Evolutionary conservation across 2,113 vertebrate genomes (phyloP), one percentile per base, ranked within the genome.

Genomic region (Vicugna pacos): DNA sequence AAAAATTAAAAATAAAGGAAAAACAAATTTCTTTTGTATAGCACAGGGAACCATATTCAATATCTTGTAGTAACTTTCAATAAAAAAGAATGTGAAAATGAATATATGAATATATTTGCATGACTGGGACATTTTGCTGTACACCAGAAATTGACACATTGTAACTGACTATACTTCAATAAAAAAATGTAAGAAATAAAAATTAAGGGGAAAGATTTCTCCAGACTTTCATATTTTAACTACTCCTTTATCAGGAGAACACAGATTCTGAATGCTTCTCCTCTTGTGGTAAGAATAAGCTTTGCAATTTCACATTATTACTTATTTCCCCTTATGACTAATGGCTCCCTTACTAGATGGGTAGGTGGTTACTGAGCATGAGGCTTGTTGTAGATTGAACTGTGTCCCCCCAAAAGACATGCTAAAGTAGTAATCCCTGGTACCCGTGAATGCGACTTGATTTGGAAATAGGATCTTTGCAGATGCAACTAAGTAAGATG

Each of bases 191-290:
- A 58, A 58, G 20, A 58, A 60, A 60, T 60, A 11, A 60, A 60
- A 60, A 60, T 73, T 35, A 77, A 92, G 46, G 8, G 67, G 5
- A 54, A 50, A 38, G 38, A 32, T 80, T 89, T 93, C 28, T 46
- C 54, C 56, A 83, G 75, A 32, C 13, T 60, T 79, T 83, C n/a
- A 48, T n/a, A 92, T 94, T 96, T 92, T 93, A 89, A 84, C 75
- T 65, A 86, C 35, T 46, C 42, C 38, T 91, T 93, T 32, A 79
- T 72, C 35, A 70, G 46, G 12, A 35, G 19, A 89, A 75, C 24
- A 92, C 3, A 4, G 28, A 85, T 83, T 67, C 50, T 70, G 52
- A 93, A 93, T 26, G 46, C 19, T 38, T 35, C 4, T 32, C n/a
- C 19, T 22, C 14, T 7, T 8, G 32, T 20, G 35, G 2, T n/a